A percentile compares a stretch with the other conserved stretches of the same genome.
Conservation (phyloP, 2,888 invertebrate genomes). For the Zygothrica quintamaculata region DNA sequence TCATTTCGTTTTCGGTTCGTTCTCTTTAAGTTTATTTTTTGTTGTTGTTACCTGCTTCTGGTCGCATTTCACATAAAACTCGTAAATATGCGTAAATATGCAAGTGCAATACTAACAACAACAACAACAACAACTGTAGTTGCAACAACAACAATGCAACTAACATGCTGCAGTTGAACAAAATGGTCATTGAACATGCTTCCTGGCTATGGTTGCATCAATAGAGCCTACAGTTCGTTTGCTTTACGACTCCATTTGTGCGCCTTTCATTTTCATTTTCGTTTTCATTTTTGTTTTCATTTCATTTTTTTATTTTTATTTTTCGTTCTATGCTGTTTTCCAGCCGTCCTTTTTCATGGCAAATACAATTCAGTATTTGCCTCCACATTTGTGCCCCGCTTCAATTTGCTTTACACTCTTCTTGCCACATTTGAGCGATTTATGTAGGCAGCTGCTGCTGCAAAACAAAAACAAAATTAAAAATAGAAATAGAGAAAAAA, state of each 20-base stretch:
- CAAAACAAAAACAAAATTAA: constrained; percentile 18
- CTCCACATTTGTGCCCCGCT: constrained; percentile 40
- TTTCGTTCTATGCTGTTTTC: too few species aligned
- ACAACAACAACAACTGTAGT: constrained; percentile 1
- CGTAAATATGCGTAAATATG: constrained; percentile 75
- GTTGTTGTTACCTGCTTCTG: too few species aligned
- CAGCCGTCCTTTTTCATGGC: constrained; percentile 39
- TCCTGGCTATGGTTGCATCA: constrained; percentile 12
- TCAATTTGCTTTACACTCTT: constrained; percentile 77
- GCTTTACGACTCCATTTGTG: constrained; percentile 77
- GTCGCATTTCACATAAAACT: constrained; percentile 38
- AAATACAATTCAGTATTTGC: constrained; percentile 53
- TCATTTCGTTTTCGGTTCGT: constrained; percentile 1
- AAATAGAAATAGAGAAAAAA: too few species aligned
- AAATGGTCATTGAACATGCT: constrained; percentile 4
- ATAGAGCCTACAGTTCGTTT: constrained; percentile 56
- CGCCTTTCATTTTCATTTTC: constrained; percentile 72
- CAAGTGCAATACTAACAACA: constrained; percentile 29
- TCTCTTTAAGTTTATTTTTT: too few species aligned
- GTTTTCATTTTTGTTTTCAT: constrained; percentile 35
- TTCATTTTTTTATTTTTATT: too few species aligned
- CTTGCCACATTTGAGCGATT: constrained; percentile 77
- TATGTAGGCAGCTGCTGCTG: constrained; percentile 60
- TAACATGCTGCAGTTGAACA: constrained; percentile 28
- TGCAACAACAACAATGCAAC: constrained; percentile 18